Percentiles rank a stretch among this genome's conserved stretches.
Conservation (phyloP, 35 echinoderm and acorn worm species). For the Lytechinus variegatus region DNA sequence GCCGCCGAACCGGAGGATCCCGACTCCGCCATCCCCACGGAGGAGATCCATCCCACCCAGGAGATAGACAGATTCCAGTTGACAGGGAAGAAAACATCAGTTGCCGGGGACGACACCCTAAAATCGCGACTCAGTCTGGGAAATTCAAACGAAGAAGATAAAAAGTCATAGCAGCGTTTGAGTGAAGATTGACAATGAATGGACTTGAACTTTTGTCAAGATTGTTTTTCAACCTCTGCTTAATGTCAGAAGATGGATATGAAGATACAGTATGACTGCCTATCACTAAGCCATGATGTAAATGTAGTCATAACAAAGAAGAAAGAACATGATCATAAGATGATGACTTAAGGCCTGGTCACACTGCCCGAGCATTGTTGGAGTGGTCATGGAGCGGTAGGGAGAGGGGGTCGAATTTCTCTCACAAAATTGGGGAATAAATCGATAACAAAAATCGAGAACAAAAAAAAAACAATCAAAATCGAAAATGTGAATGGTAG, state of each 20-base stretch:
- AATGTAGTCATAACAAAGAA: too few species aligned
- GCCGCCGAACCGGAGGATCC: neutral
- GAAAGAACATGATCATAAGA: too few species aligned
- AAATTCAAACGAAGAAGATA: neutral
- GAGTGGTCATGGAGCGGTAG: too few species aligned
- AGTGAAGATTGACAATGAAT: neutral
- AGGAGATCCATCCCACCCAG: constrained; percentile 36
- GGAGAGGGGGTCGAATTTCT: too few species aligned
- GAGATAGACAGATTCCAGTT: neutral
- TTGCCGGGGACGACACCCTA: neutral
- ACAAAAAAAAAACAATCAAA: too few species aligned
- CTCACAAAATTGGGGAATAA: too few species aligned
- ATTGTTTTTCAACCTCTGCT: neutral
- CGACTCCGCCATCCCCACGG: neutral
- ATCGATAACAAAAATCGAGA: too few species aligned
- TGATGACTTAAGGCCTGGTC: too few species aligned
- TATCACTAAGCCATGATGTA: neutral
- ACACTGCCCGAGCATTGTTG: too few species aligned
- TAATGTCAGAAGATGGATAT: neutral
- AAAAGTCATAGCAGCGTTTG: constrained; percentile 16
- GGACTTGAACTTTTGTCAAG: neutral
- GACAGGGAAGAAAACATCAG: neutral
- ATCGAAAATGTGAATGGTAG: too few species aligned
- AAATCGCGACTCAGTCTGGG: neutral
- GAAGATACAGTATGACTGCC: neutral